These are phyloP conservation scores for Mungos mungo DNA, from an alignment of 2,113 vertebrate species.

Conservation along the genomic window DNA sequence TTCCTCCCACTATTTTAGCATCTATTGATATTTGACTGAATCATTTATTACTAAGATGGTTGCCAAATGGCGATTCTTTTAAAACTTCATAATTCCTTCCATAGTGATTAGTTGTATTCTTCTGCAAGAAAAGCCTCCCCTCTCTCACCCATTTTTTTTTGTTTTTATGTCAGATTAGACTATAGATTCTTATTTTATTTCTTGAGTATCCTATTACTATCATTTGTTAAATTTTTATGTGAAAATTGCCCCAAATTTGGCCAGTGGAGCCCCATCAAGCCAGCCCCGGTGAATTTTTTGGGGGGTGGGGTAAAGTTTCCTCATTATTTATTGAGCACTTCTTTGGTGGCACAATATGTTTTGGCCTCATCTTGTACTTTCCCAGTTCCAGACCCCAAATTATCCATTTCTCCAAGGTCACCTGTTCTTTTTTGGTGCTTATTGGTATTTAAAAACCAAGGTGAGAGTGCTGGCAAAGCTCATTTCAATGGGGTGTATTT, in stretches of 20 bases:
- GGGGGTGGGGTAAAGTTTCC: not conserved
- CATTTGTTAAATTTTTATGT: not conserved
- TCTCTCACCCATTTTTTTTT: not conserved
- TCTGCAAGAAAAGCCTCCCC: not conserved
- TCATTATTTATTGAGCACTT: not conserved
- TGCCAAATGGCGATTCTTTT: not conserved
- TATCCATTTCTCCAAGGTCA: not conserved
- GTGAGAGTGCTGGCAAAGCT: not conserved
- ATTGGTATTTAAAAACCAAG: conserved; percentile 12
- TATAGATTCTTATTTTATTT: conserved; percentile 29
- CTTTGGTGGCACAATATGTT: not conserved
- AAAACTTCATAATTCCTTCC: not conserved
- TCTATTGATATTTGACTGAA: conserved; percentile 19
- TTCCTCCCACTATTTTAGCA: not conserved
- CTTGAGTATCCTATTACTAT: not conserved
- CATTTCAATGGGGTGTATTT: not conserved
- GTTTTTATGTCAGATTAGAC: conserved; percentile 17
- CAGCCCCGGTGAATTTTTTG: not conserved
- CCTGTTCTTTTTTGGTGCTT: not conserved
- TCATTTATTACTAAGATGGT: conserved; percentile 10
- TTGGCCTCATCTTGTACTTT: not conserved
- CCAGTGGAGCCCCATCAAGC: not conserved
- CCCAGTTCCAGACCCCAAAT: not conserved
- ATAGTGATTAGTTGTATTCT: conserved; percentile 30
- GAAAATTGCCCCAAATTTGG: conserved; percentile 13